These are phyloP conservation scores for Aspiorhynchus laticeps DNA, from an alignment of 2,113 vertebrate species.

Conservation along the genomic window DNA sequence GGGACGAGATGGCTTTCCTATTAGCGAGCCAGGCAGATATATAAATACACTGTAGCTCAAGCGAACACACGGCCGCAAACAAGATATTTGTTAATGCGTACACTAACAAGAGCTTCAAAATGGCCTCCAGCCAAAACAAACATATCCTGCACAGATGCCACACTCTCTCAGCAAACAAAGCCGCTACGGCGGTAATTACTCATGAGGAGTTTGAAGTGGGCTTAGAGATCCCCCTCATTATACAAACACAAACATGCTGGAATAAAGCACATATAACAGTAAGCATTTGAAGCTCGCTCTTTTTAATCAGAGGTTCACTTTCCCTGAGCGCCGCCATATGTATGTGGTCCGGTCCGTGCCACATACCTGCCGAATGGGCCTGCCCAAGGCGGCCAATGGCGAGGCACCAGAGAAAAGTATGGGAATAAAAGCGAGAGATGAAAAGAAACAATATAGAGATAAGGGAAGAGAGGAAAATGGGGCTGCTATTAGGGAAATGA, in stretches of 20 bases:
- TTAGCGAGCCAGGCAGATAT: constrained; percentile 29
- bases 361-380: constrained; percentile 10
- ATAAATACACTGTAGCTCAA: constrained; percentile 34
- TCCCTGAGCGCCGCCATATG: neutral
- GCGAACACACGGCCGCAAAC: constrained; percentile 1
- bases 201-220: constrained; percentile 42
- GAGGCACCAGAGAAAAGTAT: neutral
- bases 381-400: neutral
- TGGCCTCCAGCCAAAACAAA: constrained; percentile 56
- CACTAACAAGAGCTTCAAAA: constrained; percentile 32
- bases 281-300: constrained; percentile 22
- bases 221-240: constrained; percentile 43
- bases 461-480: constrained; percentile 19
- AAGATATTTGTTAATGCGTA: constrained; percentile 46
- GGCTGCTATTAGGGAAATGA: constrained; percentile 46
- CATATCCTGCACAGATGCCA: constrained; percentile 51
- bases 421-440: constrained; percentile 1
- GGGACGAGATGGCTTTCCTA: constrained; percentile 34
- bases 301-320: constrained; percentile 45
- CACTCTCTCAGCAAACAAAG: constrained; percentile 48
- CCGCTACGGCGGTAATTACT: constrained; percentile 45
- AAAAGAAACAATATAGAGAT: constrained; percentile 30
- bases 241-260: constrained; percentile 36
- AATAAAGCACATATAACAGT: constrained; percentile 28
- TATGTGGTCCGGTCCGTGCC: neutral